Base-by-base conservation (phyloP, 2,797 vertebrate genomes). In the Paramormyrops hopkinsi region DNA sequence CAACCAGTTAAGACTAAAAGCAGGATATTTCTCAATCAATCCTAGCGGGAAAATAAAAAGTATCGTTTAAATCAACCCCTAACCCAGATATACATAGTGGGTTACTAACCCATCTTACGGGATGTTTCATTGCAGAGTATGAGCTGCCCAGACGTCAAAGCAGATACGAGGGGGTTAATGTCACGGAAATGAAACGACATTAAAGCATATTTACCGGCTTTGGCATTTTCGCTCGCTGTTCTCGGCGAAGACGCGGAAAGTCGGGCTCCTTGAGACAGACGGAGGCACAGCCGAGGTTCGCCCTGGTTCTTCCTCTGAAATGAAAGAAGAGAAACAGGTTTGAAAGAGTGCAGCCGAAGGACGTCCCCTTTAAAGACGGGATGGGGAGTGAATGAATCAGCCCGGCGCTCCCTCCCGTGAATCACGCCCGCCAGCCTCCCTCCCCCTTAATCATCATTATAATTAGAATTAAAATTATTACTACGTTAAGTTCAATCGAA, bases 301-400 rank as follows among this genome's bases (percentile, higher is more conserved):
- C 90, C 0, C 54, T 5, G 90, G 50, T 37, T 53, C 91, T 92
- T 93, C 92, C 94, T 94, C 92, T 1, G 41, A 89, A 91, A 84
- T 92, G 91, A 94, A 94, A 94, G 94, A 94, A 44, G 94, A 95
- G 93, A 94, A 95, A 96, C 95, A 90, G 93, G 94, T 95, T 95
- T 94, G 54, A 93, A 90, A 6, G 92, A 91, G 93, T 92, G 19
- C 89, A 92, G 87, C 90, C 89, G 88, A 59, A 41, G 86, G 88
- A 51, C 51, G 19, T 44, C 83, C 44, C 79, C 37, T 88, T 79
- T 88, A 48, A 44, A 44, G 44, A 83, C 37, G 37, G 79, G 76
- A 12, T 22, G 76, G 90, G 82, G 73, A 90, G 90, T 51, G 48
- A 53, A 88, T 90, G 84, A 88, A 91, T 88, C 22, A 53, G 22